Percentiles rank a stretch among this genome's conserved stretches.
Conservation (phyloP, 2,888 invertebrate genomes). For the Notocelia uddmanniana region DNA sequence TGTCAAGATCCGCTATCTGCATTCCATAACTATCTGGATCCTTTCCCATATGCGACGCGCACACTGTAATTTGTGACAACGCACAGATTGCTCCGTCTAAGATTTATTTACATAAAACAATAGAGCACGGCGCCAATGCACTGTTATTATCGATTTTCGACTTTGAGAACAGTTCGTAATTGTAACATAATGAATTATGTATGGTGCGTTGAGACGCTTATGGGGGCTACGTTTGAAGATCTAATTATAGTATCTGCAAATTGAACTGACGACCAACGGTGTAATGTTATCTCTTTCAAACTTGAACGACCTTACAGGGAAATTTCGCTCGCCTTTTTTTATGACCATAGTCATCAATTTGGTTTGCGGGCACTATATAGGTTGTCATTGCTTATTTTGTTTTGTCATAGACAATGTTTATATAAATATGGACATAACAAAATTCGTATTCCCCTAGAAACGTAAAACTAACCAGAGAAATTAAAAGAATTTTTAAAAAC, state of each 20-base stretch:
- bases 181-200: slow-evolving; percentile 45
- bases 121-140: slow-evolving; percentile 57
- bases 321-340: neutral
- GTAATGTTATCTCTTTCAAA: neutral
- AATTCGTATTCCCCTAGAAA: no score
- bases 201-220: slow-evolving; percentile 35
- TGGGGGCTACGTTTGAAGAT: neutral
- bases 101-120: slow-evolving; percentile 82
- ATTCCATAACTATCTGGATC: neutral
- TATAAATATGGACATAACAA: no score
- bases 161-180: slow-evolving; percentile 40
- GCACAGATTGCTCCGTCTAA: slow-evolving; percentile 63
- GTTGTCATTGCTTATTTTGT: no score
- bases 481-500: no score
- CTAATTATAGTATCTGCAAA: neutral
- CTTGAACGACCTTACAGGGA: neutral
- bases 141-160: slow-evolving; percentile 70
- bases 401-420: no score
- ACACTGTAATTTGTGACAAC: slow-evolving; percentile 77
- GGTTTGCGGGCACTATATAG: neutral
- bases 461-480: no score
- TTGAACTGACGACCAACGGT: neutral
- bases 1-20: slow-evolving; percentile 21
- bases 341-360: neutral
- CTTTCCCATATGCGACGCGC: slow-evolving; percentile 65